Base-by-base conservation (phyloP, 1,140 invertebrate genomes). In the Rhopalosiphum padi region DNA sequence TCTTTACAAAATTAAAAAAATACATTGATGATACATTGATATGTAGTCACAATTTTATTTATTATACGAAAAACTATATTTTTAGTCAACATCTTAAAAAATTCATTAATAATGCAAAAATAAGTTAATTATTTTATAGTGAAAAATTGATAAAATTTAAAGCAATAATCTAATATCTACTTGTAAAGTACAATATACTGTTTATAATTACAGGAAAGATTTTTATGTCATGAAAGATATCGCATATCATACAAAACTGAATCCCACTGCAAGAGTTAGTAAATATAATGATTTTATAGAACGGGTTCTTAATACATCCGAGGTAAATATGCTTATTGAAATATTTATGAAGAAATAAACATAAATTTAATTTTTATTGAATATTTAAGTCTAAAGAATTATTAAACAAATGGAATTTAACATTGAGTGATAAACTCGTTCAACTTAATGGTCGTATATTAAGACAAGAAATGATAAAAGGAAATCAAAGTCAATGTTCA, bases 361-460 rank as follows among this genome's bases (percentile, higher is more conserved):
- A 51, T 51, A 1, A 41, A 2, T 88, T 48, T 21, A 51, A 48
- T 55, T 41, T 55, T 30, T 90, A 15, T 6, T 90, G 9, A 1
- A 41, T 82, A 53, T 96, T 97, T 94, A 95, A 94, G 94, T 86
- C 48, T 51, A 3, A 9, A 51, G 82, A 83, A 23, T 68, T 93
- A 48, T 90, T 94, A 8, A 86, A 25, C 4, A 1, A n/a, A 1
- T 99, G 99, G 99, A 98, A 98, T 9, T 95, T 99, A 4, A 95
- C 95, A 41, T 94, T 99, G 7, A 96, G 96, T 0, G 94, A 95
- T 1, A 96, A 96, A 11, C 96, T 97, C 0, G 94, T 97, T 1
- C 95, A 96, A 94, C 95, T 97, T 4, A 95, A 95, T 0, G 98
- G 97, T 0, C 95, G 98, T 37, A 95, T 96, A 53, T 94, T 99